These are phyloP conservation scores for Ceratosolen fusciceps DNA, from an alignment of 1,140 invertebrate species.

Conservation along the genomic window DNA sequence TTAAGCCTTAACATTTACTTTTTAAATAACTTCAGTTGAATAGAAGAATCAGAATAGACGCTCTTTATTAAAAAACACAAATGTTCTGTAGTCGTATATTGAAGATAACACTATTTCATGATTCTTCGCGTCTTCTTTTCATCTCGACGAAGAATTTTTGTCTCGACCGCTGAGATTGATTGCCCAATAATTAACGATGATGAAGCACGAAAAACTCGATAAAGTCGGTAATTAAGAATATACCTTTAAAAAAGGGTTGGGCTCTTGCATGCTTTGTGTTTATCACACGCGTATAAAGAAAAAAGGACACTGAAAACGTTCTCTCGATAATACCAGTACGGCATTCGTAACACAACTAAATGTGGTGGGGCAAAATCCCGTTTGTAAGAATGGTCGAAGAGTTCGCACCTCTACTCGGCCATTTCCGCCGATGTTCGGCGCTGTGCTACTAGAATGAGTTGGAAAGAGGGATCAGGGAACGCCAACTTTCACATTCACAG, in stretches of 20 bases:
- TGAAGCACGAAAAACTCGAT: neutral
- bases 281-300: slow-evolving; percentile 7
- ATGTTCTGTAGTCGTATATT: neutral
- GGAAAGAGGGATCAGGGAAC: neutral
- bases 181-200: neutral
- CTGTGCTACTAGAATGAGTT: neutral
- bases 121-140: slow-evolving; percentile 34
- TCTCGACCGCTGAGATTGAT: neutral
- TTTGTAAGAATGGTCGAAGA: slow-evolving; percentile 41
- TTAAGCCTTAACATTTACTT: too few species aligned
- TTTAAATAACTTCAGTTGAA: too few species aligned
- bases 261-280: neutral
- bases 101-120: neutral
- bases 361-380: slow-evolving; percentile 37
- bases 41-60: neutral
- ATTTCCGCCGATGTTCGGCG: slow-evolving; percentile 35
- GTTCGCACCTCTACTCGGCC: slow-evolving; percentile 45
- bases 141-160: neutral
- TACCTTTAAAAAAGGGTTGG: too few species aligned
- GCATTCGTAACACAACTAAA: slow-evolving; percentile 65
- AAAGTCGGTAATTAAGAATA: too few species aligned
- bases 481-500: neutral
- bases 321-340: slow-evolving; percentile 54
- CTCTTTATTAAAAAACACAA: neutral
- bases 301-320: slow-evolving; percentile 29